Evolutionary conservation across 2,113 vertebrate genomes (phyloP).

Genomic region (Penelope pileata): DNA sequence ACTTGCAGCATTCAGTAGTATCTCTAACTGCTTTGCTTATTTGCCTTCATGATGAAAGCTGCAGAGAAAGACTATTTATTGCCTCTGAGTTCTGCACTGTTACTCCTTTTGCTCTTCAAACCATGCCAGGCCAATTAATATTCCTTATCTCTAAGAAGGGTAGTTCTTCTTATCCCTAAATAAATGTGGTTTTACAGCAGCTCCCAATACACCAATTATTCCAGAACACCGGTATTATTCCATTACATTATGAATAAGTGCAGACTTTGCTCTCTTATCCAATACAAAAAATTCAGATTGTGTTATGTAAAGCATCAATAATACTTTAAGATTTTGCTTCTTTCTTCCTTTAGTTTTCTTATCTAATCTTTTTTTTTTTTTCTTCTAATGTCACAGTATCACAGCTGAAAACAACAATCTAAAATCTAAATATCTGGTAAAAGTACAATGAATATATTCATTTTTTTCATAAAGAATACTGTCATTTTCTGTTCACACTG

Average conservation of each 20-base stretch:
- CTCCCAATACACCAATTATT: slow-evolving; percentile 34
- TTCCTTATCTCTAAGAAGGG: slow-evolving; percentile 14
- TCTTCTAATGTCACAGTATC: no score
- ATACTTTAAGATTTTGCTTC: neutral
- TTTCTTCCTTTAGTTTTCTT: slow-evolving; percentile 1
- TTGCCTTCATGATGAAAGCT: slow-evolving; percentile 3
- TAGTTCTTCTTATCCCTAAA: slow-evolving; percentile 30
- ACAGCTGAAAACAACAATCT: neutral
- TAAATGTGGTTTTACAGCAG: slow-evolving; percentile 16
- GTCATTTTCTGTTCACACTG: neutral
- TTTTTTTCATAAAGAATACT: neutral
- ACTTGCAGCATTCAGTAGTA: neutral
- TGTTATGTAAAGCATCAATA: neutral
- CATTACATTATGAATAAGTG: neutral
- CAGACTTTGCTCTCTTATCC: slow-evolving; percentile 23
- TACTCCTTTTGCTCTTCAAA: slow-evolving; percentile 21
- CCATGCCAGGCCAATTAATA: slow-evolving; percentile 52
- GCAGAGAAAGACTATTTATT: neutral
- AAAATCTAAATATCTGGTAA: neutral
- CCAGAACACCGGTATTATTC: neutral
- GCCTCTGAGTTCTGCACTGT: neutral
- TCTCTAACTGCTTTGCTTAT: neutral
- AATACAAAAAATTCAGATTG: neutral
- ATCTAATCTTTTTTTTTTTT: neutral
- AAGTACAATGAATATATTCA: neutral